phyloP scores from a whole-genome alignment of 2,797 vertebrate species.

The Remorina albescens region DNA sequence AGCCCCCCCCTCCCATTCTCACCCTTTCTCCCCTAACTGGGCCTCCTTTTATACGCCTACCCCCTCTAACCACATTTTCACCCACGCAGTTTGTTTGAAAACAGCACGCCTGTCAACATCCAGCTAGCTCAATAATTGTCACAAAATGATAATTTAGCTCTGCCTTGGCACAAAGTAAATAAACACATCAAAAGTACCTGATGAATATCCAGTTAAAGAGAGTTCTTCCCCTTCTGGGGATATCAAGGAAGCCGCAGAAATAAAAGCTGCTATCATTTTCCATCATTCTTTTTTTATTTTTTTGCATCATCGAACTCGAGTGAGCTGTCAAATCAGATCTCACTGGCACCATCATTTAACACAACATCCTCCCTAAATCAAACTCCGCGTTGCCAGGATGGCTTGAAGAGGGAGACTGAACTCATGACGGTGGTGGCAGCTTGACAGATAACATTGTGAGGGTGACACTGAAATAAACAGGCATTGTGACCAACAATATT shows the following conservation, averaged over 20 bases:
- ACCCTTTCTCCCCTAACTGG: slow-evolving; percentile 22
- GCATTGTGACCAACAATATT: slow-evolving; percentile 45
- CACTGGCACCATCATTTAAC: slow-evolving; percentile 57
- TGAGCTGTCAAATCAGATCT: slow-evolving; percentile 62
- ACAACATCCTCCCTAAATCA: slow-evolving; percentile 64
- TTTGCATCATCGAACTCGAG: slow-evolving; percentile 20
- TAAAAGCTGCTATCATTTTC: slow-evolving; percentile 45
- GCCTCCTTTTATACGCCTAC: slow-evolving; percentile 53
- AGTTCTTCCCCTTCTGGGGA: slow-evolving; percentile 21
- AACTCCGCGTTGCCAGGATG: slow-evolving; percentile 37
- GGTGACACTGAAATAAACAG: slow-evolving; percentile 63
- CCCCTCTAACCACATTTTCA: slow-evolving; percentile 50
- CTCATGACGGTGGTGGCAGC: slow-evolving; percentile 59
- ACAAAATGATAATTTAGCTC: slow-evolving; percentile 28
- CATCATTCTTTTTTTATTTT: slow-evolving; percentile 16
- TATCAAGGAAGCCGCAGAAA: background rate
- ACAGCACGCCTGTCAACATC: slow-evolving; percentile 40
- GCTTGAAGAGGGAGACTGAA: slow-evolving; percentile 50
- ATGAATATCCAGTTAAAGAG: slow-evolving; percentile 21
- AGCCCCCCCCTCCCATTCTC: slow-evolving; percentile 8
- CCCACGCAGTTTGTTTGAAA: slow-evolving; percentile 53
- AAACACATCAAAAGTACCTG: background rate
- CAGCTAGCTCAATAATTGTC: slow-evolving; percentile 31
- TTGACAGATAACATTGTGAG: slow-evolving; percentile 67
- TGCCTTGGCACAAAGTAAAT: slow-evolving; percentile 14